Base-by-base conservation (phyloP, 53 echinoderm and acorn worm genomes). In the Temnopleurus reevesii region DNA sequence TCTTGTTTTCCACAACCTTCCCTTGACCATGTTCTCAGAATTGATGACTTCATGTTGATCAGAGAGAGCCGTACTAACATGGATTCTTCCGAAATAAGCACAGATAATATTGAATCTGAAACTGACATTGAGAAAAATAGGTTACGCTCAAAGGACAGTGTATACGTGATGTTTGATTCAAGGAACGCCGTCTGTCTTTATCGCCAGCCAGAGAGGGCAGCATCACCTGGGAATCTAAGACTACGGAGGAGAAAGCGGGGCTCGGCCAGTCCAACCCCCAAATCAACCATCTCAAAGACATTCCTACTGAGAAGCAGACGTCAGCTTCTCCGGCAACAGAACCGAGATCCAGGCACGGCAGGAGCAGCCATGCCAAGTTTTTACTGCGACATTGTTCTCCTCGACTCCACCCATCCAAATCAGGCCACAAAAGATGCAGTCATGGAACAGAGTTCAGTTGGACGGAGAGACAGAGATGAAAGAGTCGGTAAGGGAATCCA, bases 1-100 rank as follows among this genome's bases (percentile, higher is more conserved):
- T 2, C 4, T 26, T 87, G 88, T 53, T 55, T 44, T 34, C 71
- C 88, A 18, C 49, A 87, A 4, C 65, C 65, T 17, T 87, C 66
- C 55, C 51, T 87, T 2, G 31, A 65, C 12, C 88, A 87, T 53
- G 66, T 87, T 5, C 71, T 87, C 19, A 87, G 88, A 53, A 66
- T 87, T 15, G 76, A 87, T 33, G 88, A 87, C 34, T 71, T 87
- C 51, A n/a, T 47, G 24, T 18, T 87, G 46, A 51, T 87, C 23
- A 28, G 35, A 12, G 88, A 87, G 54, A 60, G 30, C 18, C 59
- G 28, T 17, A 45, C 45, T 46, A 25, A 19, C 28, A 7, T 12
- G 4, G 30, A 58, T 8, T 59, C 59, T 45, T 38, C 57, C 5
- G n/a, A 56, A 2, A 9, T 2, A 21, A 30, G 30, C 3, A 1